Evolutionary conservation across 2,113 vertebrate genomes (phyloP).

Genomic region (Nyctibius bracteatus): DNA sequence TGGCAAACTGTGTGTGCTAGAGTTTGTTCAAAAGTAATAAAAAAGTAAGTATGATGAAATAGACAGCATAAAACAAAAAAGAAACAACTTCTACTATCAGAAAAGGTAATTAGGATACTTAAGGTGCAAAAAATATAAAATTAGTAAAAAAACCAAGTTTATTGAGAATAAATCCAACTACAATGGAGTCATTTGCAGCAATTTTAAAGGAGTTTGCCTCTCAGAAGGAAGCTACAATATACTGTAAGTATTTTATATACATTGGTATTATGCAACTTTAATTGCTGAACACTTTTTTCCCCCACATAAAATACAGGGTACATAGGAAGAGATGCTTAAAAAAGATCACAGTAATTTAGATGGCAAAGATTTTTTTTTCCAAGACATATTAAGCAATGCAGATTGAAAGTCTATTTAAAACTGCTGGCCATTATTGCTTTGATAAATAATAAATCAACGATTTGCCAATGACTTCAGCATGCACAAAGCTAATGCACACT

Average conservation of each 20-base stretch:
- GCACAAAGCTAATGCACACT: not conserved
- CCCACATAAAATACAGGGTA: not conserved
- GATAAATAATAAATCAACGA: not conserved
- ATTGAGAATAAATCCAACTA: not conserved
- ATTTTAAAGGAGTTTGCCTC: not conserved
- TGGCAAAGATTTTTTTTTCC: not conserved
- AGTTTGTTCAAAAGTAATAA: constrained; percentile 24
- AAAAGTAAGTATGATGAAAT: not conserved
- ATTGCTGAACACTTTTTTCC: not conserved
- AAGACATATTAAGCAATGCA: not conserved
- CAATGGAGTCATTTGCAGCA: not conserved
- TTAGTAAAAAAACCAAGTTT: not conserved
- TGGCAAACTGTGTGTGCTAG: not conserved
- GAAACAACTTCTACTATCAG: not conserved
- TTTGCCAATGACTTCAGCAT: not conserved
- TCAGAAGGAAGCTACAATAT: not conserved
- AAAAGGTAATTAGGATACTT: not conserved
- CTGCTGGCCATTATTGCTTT: not conserved
- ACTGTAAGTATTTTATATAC: not conserved
- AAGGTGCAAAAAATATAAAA: not conserved
- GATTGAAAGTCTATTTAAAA: not conserved
- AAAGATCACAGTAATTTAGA: not conserved
- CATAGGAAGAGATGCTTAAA: not conserved
- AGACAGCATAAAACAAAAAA: constrained; percentile 5
- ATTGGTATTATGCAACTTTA: not conserved